A percentile compares a stretch with the other conserved stretches of the same genome.
Evolutionary conservation across 2,888 invertebrate species (phyloP).

Genomic region (Acrocyrtus sp.): DNA sequence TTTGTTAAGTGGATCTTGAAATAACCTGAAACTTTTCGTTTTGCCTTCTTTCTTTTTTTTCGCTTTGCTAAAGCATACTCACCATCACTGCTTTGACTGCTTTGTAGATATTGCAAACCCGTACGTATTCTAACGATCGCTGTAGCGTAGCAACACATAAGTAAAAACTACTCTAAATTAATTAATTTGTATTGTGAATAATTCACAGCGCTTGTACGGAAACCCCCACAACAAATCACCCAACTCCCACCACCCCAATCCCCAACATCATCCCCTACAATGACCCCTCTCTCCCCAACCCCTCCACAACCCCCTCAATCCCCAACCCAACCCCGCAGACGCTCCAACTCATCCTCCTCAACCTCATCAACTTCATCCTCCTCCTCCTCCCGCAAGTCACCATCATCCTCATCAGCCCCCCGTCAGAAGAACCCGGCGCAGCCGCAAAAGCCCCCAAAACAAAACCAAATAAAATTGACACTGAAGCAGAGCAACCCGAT

Average conservation of each 20-base stretch:
- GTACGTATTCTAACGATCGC: too few relatives aligned
- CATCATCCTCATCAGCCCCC: neutral
- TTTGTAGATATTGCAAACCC: too few relatives aligned
- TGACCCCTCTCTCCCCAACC: neutral
- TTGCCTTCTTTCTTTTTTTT: too few relatives aligned
- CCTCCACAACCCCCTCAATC: neutral
- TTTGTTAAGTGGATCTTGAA: too few relatives aligned
- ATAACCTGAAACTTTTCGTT: too few relatives aligned
- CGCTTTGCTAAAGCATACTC: too few relatives aligned
- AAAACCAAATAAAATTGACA: slow-evolving; percentile 65
- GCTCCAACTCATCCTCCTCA: neutral
- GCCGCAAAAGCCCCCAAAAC: slow-evolving; percentile 69
- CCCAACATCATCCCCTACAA: neutral
- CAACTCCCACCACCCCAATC: slow-evolving; percentile 3
- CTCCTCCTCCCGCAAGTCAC: neutral
- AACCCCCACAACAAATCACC: neutral
- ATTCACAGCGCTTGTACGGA: too few relatives aligned
- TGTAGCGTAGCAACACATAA: too few relatives aligned
- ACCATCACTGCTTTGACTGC: too few relatives aligned
- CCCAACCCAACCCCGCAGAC: neutral
- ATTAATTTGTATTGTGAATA: too few relatives aligned
- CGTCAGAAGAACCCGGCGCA: slow-evolving; percentile 68
- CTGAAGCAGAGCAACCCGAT: slow-evolving; percentile 59
- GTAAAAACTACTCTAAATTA: too few relatives aligned
- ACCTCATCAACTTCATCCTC: slow-evolving; percentile 5